A percentile compares a stretch with the other conserved stretches of the same genome.
Conservation (phyloP, 35 echinoderm and acorn worm species). For the Patiria miniata region DNA sequence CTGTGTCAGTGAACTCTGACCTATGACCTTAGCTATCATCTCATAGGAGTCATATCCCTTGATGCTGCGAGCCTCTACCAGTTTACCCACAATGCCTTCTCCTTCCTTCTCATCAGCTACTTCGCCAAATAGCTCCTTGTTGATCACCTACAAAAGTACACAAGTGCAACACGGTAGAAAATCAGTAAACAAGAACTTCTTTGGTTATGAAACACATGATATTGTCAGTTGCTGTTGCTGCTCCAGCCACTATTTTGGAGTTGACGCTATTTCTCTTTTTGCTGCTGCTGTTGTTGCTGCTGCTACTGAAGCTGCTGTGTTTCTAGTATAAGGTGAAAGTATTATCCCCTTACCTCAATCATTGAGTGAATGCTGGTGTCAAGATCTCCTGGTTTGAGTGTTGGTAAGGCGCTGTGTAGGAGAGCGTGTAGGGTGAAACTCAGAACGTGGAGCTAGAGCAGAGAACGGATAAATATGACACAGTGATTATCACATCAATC, state of each 20-base stretch:
- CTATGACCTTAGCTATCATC: slow-evolving; percentile 80
- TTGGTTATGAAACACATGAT: too few species aligned
- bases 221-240: too few species aligned
- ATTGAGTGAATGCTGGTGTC: slow-evolving; percentile 57
- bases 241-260: too few species aligned
- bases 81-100: slow-evolving; percentile 83
- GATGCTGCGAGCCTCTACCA: slow-evolving; percentile 80
- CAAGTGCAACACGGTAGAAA: background rate
- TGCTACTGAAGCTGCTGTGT: too few species aligned
- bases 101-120: slow-evolving; percentile 97
- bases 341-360: slow-evolving; percentile 48
- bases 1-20: slow-evolving; percentile 67
- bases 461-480: too few species aligned
- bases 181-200: too few species aligned
- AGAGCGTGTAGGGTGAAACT: slow-evolving; percentile 78
- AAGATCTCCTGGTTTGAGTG: slow-evolving; percentile 68
- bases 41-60: slow-evolving; percentile 91
- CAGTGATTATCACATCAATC: too few species aligned
- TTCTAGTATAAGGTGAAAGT: too few species aligned
- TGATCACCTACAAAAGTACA: slow-evolving; percentile 73
- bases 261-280: too few species aligned
- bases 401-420: slow-evolving; percentile 57
- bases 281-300: too few species aligned
- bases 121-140: slow-evolving; percentile 89
- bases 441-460: slow-evolving; percentile 75